Evolutionary conservation across 2,797 vertebrate genomes (phyloP).

Genomic region (Enoplosus armatus): DNA sequence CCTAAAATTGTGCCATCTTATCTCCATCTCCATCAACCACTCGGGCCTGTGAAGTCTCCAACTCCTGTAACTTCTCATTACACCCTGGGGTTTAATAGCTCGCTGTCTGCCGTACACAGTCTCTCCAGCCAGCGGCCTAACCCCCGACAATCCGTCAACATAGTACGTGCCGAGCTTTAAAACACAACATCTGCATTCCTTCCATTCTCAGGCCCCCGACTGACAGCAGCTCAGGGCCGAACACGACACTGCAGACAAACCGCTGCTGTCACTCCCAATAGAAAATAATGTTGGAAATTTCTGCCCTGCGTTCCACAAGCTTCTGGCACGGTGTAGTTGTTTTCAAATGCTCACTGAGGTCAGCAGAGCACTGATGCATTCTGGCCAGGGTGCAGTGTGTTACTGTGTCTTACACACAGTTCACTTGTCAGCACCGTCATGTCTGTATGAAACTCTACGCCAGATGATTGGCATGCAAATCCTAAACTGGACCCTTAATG

Average conservation of each 20-base stretch:
- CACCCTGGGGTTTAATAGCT: conserved; percentile 16
- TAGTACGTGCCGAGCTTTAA: conserved; percentile 35
- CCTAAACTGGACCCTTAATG: neutral
- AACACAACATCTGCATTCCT: conserved; percentile 63
- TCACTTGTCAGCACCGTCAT: conserved; percentile 1
- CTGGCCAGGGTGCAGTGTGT: conserved; percentile 21
- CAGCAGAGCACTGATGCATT: conserved; percentile 17
- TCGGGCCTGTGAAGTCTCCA: neutral
- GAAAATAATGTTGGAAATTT: conserved; percentile 32
- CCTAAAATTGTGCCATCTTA: neutral
- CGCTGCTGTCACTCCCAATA: conserved; percentile 50
- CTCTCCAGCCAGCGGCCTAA: conserved; percentile 20
- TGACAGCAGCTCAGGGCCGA: conserved; percentile 38
- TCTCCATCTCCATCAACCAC: conserved; percentile 25
- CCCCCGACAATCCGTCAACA: conserved; percentile 38
- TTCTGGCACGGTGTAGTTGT: neutral
- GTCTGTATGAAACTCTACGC: neutral
- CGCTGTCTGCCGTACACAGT: neutral
- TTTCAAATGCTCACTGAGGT: conserved; percentile 36
- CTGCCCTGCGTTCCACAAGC: conserved; percentile 24
- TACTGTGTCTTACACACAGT: neutral
- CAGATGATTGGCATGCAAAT: neutral
- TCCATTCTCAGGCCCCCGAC: conserved; percentile 49
- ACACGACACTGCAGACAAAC: conserved; percentile 55
- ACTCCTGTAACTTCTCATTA: conserved; percentile 18